Conservation (phyloP, 2,113 vertebrate species). For the Halcyon senegalensis region DNA sequence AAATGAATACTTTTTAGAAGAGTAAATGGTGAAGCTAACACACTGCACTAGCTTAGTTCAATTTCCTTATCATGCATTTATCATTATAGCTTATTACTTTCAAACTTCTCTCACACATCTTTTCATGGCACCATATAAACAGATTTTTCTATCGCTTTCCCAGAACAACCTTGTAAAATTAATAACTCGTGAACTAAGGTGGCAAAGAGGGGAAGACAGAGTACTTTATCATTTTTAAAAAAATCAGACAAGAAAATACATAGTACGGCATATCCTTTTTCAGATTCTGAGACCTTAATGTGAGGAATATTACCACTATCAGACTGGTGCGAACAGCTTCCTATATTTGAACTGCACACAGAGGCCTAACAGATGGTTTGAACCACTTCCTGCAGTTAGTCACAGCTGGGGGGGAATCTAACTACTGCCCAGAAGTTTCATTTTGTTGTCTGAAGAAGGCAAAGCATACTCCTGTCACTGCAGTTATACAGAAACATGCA, state of each 20-base stretch:
- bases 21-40: neutral
- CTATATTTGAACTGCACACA: neutral
- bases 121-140: neutral
- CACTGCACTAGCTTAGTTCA: neutral
- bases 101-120: neutral
- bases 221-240: neutral
- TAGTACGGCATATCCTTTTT: neutral
- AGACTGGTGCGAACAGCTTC: neutral
- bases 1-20: neutral
- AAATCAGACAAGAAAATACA: neutral
- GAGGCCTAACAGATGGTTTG: neutral
- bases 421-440: neutral
- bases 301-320: neutral
- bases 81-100: constrained; percentile 30
- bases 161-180: neutral
- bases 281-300: neutral
- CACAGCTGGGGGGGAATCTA: neutral
- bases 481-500: neutral
- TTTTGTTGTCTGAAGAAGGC: neutral
- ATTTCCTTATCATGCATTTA: constrained; percentile 24
- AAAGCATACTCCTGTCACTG: neutral
- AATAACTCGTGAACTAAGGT: neutral
- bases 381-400: neutral
- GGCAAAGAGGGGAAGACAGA: neutral
- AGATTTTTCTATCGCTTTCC: constrained; percentile 6